These are phyloP conservation scores for Channa argus DNA, from an alignment of 2,113 vertebrate species.

Conservation along the genomic window DNA sequence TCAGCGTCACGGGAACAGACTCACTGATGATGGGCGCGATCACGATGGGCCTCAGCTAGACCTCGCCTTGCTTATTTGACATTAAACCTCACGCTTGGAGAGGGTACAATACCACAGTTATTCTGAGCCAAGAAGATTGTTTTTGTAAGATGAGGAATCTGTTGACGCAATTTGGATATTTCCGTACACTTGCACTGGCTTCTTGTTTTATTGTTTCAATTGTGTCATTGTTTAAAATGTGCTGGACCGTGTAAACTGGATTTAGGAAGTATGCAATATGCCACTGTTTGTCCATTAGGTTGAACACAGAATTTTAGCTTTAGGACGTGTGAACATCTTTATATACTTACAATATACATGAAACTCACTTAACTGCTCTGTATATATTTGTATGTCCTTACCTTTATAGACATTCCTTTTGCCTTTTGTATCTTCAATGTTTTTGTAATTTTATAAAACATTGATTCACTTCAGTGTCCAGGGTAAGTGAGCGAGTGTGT, in stretches of 20 bases:
- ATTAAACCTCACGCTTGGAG: constrained; percentile 42
- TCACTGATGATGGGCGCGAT: constrained; percentile 30
- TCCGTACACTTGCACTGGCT: constrained; percentile 72
- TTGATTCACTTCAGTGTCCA: constrained; percentile 27
- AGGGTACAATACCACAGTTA: constrained; percentile 30
- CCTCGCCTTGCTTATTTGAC: constrained; percentile 29
- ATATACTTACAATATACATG: constrained; percentile 29
- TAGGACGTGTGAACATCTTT: constrained; percentile 26
- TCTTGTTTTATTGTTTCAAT: constrained; percentile 36
- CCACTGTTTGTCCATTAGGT: constrained; percentile 26
- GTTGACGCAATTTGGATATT: constrained; percentile 56
- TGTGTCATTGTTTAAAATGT: constrained; percentile 51
- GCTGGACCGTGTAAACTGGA: constrained; percentile 72
- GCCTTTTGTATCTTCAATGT: constrained; percentile 52
- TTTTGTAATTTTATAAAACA: constrained; percentile 65
- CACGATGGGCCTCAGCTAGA: constrained; percentile 37
- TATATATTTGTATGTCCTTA: constrained; percentile 66
- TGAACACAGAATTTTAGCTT: constrained; percentile 31
- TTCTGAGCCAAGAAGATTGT: constrained; percentile 64
- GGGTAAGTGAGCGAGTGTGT: background rate
- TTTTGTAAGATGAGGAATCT: constrained; percentile 45
- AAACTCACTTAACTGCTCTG: constrained; percentile 57
- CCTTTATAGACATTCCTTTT: constrained; percentile 37
- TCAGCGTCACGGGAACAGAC: constrained; percentile 17
- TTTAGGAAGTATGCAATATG: constrained; percentile 53